These are phyloP conservation scores for Mugil cephalus DNA, from an alignment of 2,113 vertebrate genomes.

Conservation along the genomic window DNA sequence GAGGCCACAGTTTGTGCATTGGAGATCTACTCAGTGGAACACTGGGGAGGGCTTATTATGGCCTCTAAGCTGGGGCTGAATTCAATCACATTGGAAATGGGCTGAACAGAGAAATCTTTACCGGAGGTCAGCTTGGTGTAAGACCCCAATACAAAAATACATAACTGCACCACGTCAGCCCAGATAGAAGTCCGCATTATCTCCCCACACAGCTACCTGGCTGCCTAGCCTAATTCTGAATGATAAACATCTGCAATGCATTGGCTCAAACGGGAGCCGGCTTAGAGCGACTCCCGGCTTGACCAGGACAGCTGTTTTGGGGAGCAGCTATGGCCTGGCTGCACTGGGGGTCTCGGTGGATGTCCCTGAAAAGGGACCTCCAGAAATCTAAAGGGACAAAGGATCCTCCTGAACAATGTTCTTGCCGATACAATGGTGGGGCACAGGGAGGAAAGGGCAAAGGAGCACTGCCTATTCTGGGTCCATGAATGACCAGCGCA, in stretches of 20 bases:
- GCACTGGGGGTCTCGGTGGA: slow-evolving; percentile 71
- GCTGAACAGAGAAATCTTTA: slow-evolving; percentile 64
- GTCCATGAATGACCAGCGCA: slow-evolving; percentile 78
- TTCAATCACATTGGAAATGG: slow-evolving; percentile 71
- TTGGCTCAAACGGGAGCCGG: slow-evolving; percentile 69
- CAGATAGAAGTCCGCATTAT: slow-evolving; percentile 65
- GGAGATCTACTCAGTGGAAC: slow-evolving; percentile 67
- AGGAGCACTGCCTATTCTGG: slow-evolving; percentile 77
- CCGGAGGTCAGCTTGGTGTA: slow-evolving; percentile 60
- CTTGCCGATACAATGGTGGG: slow-evolving; percentile 74
- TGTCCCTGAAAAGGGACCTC: slow-evolving; percentile 76
- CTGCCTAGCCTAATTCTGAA: slow-evolving; percentile 54
- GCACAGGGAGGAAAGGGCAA: slow-evolving; percentile 76
- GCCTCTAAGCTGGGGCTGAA: slow-evolving; percentile 64
- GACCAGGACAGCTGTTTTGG: slow-evolving; percentile 80
- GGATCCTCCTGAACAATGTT: slow-evolving; percentile 79
- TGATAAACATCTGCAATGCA: slow-evolving; percentile 84
- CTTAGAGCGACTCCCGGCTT: slow-evolving; percentile 77
- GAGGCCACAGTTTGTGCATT: slow-evolving; percentile 69
- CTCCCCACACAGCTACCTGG: slow-evolving; percentile 37
- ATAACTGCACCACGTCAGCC: slow-evolving; percentile 45
- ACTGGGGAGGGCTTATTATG: slow-evolving; percentile 67
- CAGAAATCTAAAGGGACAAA: slow-evolving; percentile 80
- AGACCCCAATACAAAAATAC: slow-evolving; percentile 64
- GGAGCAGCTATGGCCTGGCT: slow-evolving; percentile 61